Percentiles rank a stretch among this genome's conserved stretches.
phyloP scores from a whole-genome alignment of 2,888 invertebrate genomes.

The Machimus rusticus region DNA sequence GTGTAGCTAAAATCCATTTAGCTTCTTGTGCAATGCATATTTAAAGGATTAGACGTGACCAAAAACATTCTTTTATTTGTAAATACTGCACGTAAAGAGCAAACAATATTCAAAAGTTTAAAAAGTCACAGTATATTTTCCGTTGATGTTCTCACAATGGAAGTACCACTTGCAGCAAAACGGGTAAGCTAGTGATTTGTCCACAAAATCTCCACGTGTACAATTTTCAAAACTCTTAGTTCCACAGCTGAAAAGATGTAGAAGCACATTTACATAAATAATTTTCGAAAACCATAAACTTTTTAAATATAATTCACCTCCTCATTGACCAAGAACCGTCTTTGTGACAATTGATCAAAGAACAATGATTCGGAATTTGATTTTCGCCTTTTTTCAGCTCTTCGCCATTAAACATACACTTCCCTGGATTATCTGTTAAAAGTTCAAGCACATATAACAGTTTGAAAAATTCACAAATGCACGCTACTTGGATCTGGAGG shows the following conservation, averaged over 20 bases:
- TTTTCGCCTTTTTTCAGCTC: neutral
- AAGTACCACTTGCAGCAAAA: neutral
- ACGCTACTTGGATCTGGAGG: neutral
- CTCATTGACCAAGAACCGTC: neutral
- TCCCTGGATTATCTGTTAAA: slow-evolving; percentile 1
- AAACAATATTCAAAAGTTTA: neutral
- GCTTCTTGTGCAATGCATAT: too few relatives aligned
- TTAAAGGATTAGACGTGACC: too few relatives aligned
- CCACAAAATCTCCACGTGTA: neutral
- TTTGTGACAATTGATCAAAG: neutral
- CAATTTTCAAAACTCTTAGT: neutral
- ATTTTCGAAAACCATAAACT: neutral
- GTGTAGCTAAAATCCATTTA: too few relatives aligned
- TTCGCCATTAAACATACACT: neutral
- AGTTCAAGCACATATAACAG: neutral
- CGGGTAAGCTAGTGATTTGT: neutral
- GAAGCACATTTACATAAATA: neutral
- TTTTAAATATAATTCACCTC: neutral
- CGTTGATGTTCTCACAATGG: neutral
- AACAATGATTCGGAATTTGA: neutral
- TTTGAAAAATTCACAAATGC: neutral
- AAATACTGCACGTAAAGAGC: neutral
- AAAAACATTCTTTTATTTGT: neutral
- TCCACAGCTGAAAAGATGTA: neutral
- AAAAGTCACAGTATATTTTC: neutral